Evolutionary conservation across 53 echinoderm and acorn worm species (phyloP), one percentile per base, ranked within the genome.

Genomic region (Mesocentrotus franciscanus): DNA sequence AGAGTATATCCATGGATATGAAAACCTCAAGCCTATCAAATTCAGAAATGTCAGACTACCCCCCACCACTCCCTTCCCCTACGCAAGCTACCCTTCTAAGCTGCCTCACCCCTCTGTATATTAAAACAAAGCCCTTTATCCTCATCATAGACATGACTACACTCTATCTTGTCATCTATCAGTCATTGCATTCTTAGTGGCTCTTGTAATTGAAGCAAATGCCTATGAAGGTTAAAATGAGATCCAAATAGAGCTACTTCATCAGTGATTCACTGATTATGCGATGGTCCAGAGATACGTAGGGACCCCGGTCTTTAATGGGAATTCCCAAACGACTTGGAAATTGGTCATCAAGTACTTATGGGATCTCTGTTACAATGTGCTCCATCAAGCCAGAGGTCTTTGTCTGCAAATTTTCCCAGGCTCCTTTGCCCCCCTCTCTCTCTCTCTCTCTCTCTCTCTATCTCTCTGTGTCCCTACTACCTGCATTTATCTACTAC

Each of bases 331-430:
- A 57, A 57, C 57, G 56, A 85, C 57, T n/a, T 85, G 85, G 85
- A 85, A 85, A 85, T 85, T 85, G 85, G 57, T 85, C 85, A 85
- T 85, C 85, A 85, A 57, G 85, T 85, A 85, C 27, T 85, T 85
- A 85, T 56, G 56, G 56, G 56, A n/a, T 85, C 58, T 26, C n/a
- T 58, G n/a, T n/a, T 2, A 85, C 58, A 26, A 56, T 36, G 57
- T 85, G 85, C 79, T 39, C 61, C 14, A 79, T 16, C 79, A 36
- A 15, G 79, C 18, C 16, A 27, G 72, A 72, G 72, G 30, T 72
- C 72, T 72, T 29, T 72, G 72, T 72, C 29, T 61, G 0, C 4
- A 27, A 27, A 29, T 0, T 9, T 72, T 72, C 72, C 72, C 16
- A 0, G 13, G 12, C 72, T 29, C 72, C 10, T 61, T 12, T 16